Base-by-base conservation (phyloP, 2,797 vertebrate genomes). In the Rhinogobio ventralis region DNA sequence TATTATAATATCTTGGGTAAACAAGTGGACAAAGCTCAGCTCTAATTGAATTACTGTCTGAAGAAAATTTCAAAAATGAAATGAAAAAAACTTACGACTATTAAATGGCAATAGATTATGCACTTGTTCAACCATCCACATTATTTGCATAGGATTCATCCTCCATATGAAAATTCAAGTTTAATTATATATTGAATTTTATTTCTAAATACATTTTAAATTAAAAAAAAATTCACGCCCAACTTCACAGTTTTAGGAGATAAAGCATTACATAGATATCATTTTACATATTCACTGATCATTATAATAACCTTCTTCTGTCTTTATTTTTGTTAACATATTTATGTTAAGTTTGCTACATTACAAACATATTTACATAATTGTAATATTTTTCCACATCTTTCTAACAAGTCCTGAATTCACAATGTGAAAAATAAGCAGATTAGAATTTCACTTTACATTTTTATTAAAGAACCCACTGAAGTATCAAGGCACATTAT, bases 401-500 rank as follows among this genome's bases (percentile, higher is more conserved):
- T 78, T 66, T 33, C 4, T 36, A 57, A 9, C 30, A 57, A 28
- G 0, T 9, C 17, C 17, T 23, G 28, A 17, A 33, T 49, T 36
- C 11, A 73, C 2, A 17, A 49, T 5, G 73, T 30, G 1, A 45
- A 53, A 62, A 73, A 60, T 4, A 46, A 36, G 7, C 39, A 25
- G 13, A 49, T 64, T 23, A 57, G 6, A 64, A 71, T 85, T 39
- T 72, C 11, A 42, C 19, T 49, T 79, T 55, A 17, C 9, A 45
- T 30, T 17, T 62, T 15, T 53, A 72, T 3, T n/a, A 74, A 55
- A 67, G 42, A 69, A 39, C 20, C 42, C 30, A 46, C 28, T 57
- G 13, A 79, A 57, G 46, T 39, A 64, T 64, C 49, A 87, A 88
- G 83, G 87, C 85, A 88, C 85, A 86, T 83, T 82, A 73, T 76